phyloP scores from a whole-genome alignment of 2,113 vertebrate genomes.

The Pao palembangensis region DNA sequence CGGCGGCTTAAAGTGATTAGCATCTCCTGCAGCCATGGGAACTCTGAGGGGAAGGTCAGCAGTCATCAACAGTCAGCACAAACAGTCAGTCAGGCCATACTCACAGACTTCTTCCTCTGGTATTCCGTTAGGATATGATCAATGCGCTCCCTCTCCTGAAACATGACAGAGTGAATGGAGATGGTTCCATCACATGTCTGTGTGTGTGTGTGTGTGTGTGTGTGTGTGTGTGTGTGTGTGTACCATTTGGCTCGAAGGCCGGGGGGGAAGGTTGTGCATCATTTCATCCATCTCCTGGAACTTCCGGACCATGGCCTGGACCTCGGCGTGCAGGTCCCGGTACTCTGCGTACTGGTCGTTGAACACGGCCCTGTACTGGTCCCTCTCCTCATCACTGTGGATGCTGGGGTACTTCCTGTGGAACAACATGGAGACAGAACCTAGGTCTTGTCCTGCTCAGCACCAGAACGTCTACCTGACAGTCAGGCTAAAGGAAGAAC shows the following conservation, averaged over 20 bases:
- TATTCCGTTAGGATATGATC: conserved; percentile 83
- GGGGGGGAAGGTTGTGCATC: conserved; percentile 78
- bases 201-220: conserved; percentile 3
- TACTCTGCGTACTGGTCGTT: conserved; percentile 96
- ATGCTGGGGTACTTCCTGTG: conserved; percentile 89
- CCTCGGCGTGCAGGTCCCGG: conserved; percentile 88
- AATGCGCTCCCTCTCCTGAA: conserved; percentile 89
- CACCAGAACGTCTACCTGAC: no score
- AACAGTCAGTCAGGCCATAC: conserved; percentile 48
- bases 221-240: neutral
- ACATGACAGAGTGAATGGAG: conserved; percentile 25
- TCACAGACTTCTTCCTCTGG: conserved; percentile 88
- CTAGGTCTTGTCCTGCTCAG: neutral
- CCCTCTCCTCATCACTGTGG: conserved; percentile 83
- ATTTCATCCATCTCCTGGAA: conserved; percentile 85
- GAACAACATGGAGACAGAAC: neutral
- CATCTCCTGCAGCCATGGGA: no score
- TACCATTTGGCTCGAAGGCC: conserved; percentile 80
- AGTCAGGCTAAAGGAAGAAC: no score
- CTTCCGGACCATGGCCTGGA: conserved; percentile 81
- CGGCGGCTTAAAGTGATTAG: no score
- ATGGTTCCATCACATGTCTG: neutral
- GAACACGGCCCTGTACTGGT: conserved; percentile 92
- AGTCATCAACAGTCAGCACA: no score
- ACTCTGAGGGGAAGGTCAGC: no score